Base-by-base conservation (phyloP, 2,888 invertebrate genomes). In the Blastobasis lacticolella region DNA sequence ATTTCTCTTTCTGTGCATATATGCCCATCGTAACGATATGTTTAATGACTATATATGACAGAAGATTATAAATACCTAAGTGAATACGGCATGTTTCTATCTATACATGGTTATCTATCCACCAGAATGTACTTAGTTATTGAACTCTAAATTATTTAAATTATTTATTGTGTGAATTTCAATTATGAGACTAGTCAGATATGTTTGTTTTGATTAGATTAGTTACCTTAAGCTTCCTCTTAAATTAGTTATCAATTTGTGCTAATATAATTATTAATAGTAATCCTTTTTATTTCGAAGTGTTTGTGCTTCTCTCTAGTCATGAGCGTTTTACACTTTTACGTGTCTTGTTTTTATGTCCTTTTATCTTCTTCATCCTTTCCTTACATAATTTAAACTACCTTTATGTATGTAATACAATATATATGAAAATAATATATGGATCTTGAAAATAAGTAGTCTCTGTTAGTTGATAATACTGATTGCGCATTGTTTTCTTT, bases 161-260 rank as follows among this genome's bases (percentile, higher is more conserved):
- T 70, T 44, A 75, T 71, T 76, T 75, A 75, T 75, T 71, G 64
- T 70, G 67, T 67, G 60, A 64, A 59, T 64, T 68, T 23, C 23
- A 23, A 23, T 23, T 67, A 66, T 77, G 78, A 80, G 75, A 78
- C 87, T 88, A 88, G 87, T 87, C 87, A 87, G 73, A 69, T 67
- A 76, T 73, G 75, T 23, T 23, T 23, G 23, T 80, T 74, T 80
- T 64, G 70, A 67, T 78, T 76, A 78, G 67, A 69, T 77, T 80
- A 78, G 73, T 66, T 23, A 23, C 23, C 64, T 68, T 75, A 75
- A 76, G 79, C 75, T 75, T 70, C 23, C 23, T 23, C 23, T 23
- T 23, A 23, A 23, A 23, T 23, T 23, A 23, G 23, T 23, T 23
- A 23, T 23, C 23, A 23, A 3, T 23, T 76, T 65, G 59, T 67